Base-by-base conservation (phyloP, 2,113 vertebrate genomes). In the Pao palembangensis region DNA sequence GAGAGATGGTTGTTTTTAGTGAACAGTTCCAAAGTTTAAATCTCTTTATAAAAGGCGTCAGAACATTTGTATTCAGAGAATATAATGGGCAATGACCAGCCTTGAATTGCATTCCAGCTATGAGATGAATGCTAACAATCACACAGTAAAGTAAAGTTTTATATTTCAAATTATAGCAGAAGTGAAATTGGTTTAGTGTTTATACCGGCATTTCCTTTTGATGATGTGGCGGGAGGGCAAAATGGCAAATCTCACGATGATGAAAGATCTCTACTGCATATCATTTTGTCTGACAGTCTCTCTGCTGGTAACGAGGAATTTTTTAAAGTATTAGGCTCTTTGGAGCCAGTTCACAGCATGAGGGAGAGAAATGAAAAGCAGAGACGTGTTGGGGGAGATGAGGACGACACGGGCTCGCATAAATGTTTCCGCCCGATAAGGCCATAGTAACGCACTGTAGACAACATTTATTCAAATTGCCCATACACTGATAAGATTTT, bases 311-410 rank as follows among this genome's bases (percentile, higher is more conserved):
- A 61, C 51, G 7, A 63, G 67, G 52, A 71, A 72, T 57, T 85
- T 81, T 51, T 78, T 71, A 66, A 81, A 83, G 78, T 66, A 73
- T 84, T 83, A 80, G 76, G 85, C 76, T 76, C 67, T 74, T 76
- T 50, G 65, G 64, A 71, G 64, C 55, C 25, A 0, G 59, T 3
- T 77, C 78, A 51, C 58, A 61, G 25, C 25, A 83, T 78, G 82
- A 80, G 21, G 21, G 21, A 75, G 82, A 64, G 59, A 43, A 75
- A 75, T 75, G 57, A 72, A 67, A 77, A 66, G 65, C 64, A 68
- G 67, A 76, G 67, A 74, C 66, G 56, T 59, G 67, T 25, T 21
- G 42, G 42, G n/a, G 59, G 62, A 58, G 63, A 61, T 6, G 43
- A 49, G 18, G 58, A 63, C 52, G 43, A 64, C 51, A 55, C 47